Percentiles rank a stretch among this genome's conserved stretches.
phyloP scores from a whole-genome alignment of 2,797 vertebrate species.

The Centropyge bicolor region DNA sequence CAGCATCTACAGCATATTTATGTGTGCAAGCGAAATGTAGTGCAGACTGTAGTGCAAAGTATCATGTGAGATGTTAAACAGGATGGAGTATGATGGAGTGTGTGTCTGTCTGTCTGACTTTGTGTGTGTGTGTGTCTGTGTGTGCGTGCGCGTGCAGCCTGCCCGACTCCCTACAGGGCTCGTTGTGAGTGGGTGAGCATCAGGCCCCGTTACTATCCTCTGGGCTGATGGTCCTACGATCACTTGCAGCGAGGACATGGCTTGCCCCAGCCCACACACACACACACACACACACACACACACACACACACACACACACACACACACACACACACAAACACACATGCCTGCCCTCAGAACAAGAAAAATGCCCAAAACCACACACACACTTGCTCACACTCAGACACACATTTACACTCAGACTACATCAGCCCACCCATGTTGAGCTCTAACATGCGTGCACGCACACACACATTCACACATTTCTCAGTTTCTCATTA shows the following conservation, averaged over 20 bases:
- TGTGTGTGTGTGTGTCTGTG: slow-evolving; percentile 4
- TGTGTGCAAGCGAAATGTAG: not conserved
- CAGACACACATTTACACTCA: slow-evolving; percentile 5
- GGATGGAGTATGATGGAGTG: not conserved
- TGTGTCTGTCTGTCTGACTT: not conserved
- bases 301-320: slow-evolving; percentile 30
- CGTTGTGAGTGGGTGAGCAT: slow-evolving; percentile 61
- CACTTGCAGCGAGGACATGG: slow-evolving; percentile 51
- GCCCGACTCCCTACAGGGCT: slow-evolving; percentile 44
- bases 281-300: slow-evolving; percentile 21
- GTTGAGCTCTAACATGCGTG: slow-evolving; percentile 16
- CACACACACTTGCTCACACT: slow-evolving; percentile 23
- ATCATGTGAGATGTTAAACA: slow-evolving; percentile 40
- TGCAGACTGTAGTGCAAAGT: slow-evolving; percentile 23
- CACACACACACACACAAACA: slow-evolving; percentile 14
- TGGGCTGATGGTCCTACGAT: slow-evolving; percentile 53
- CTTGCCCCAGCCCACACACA: slow-evolving; percentile 15
- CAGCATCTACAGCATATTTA: not conserved
- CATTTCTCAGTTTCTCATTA: slow-evolving; percentile 36
- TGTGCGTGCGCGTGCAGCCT: not conserved
- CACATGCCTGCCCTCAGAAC: not conserved
- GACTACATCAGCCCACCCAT: not conserved
- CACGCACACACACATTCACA: slow-evolving; percentile 15
- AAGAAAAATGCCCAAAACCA: not conserved
- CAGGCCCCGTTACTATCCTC: slow-evolving; percentile 57